Conservation (phyloP, 2,888 invertebrate genomes). For the Tipula unca region DNA sequence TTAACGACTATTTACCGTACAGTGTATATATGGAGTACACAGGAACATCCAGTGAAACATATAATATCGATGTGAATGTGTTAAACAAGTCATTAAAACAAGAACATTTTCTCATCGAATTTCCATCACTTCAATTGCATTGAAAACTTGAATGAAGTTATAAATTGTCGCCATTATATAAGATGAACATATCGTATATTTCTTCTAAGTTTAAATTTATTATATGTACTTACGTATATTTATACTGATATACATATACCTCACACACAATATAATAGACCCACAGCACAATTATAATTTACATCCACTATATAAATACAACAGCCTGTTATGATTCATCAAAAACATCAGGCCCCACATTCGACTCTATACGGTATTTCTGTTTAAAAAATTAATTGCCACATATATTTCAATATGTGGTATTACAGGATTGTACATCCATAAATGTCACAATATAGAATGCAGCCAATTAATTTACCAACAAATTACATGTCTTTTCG, state of each 20-base stretch:
- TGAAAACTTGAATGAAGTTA: too few species aligned
- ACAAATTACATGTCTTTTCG: background rate
- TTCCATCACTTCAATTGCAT: too few species aligned
- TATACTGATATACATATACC: background rate
- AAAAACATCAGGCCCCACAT: background rate
- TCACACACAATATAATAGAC: background rate
- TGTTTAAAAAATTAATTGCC: background rate
- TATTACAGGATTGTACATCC: background rate
- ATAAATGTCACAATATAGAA: background rate
- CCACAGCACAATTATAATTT: background rate
- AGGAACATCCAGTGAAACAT: too few species aligned
- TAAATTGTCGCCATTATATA: too few species aligned
- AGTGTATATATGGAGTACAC: too few species aligned
- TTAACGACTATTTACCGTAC: too few species aligned
- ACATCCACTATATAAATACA: background rate
- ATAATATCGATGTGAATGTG: too few species aligned
- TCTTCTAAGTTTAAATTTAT: too few species aligned
- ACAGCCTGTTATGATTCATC: background rate
- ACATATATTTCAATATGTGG: background rate
- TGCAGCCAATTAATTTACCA: background rate
- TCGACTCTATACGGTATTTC: background rate
- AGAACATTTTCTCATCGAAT: too few species aligned
- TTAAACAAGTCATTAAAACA: too few species aligned
- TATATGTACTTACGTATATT: too few species aligned
- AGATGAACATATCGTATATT: too few species aligned